These are phyloP conservation scores for Coluber constrictor DNA, from an alignment of 2,797 vertebrate genomes.

Conservation along the genomic window DNA sequence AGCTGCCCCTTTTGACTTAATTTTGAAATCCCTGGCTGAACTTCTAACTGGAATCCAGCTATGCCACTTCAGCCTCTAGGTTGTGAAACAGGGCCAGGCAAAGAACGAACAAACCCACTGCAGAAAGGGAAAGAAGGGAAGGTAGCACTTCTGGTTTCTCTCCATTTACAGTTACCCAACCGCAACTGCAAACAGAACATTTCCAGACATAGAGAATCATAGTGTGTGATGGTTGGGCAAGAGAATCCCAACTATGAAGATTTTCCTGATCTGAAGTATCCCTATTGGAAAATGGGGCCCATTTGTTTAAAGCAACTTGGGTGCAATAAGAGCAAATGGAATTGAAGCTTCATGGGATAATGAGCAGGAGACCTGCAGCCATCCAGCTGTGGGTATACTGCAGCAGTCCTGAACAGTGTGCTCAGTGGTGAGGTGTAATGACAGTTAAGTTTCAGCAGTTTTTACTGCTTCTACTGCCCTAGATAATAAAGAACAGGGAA, in stretches of 20 bases:
- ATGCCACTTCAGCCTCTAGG: neutral
- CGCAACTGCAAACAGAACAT: constrained; percentile 44
- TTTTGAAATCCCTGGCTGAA: neutral
- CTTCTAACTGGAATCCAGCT: neutral
- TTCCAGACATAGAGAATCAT: neutral
- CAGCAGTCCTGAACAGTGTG: neutral
- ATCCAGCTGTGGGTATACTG: neutral
- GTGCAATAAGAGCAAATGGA: neutral
- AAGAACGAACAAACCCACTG: constrained; percentile 30
- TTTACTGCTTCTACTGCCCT: neutral
- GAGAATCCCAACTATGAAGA: neutral
- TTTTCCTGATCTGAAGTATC: neutral
- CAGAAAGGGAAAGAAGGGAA: constrained; percentile 23
- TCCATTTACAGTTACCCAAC: constrained; percentile 55
- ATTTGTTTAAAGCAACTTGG: neutral
- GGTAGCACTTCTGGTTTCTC: constrained; percentile 42
- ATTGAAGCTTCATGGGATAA: neutral
- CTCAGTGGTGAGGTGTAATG: neutral
- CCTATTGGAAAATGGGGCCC: neutral
- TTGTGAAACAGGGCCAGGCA: constrained; percentile 50
- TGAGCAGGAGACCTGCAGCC: neutral
- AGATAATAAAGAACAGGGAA: neutral
- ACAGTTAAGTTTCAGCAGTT: neutral
- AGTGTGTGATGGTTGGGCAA: neutral
- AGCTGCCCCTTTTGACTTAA: neutral